phyloP scores from a whole-genome alignment of 2,888 invertebrate genomes.

The Oligia strigilis region DNA sequence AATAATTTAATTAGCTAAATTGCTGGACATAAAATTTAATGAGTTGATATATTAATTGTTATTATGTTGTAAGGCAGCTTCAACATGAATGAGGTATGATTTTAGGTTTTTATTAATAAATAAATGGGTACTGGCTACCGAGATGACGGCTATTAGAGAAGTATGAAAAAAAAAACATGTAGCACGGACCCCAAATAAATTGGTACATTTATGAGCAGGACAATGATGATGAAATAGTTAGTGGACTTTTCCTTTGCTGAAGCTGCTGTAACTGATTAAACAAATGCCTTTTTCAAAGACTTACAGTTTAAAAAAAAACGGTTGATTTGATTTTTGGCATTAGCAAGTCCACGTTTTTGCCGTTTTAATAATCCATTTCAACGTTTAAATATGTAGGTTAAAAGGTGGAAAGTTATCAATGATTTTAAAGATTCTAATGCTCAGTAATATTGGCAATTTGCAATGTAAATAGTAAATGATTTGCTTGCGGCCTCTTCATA shows the following conservation, averaged over 20 bases:
- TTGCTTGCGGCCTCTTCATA: constrained; percentile 44
- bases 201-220: no score
- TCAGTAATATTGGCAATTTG: constrained; percentile 24
- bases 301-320: neutral
- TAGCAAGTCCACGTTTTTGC: neutral
- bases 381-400: neutral
- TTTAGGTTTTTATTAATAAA: constrained; percentile 10
- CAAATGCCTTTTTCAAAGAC: neutral
- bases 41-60: constrained; percentile 66
- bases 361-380: neutral
- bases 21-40: constrained; percentile 59
- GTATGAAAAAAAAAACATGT: neutral
- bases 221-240: neutral
- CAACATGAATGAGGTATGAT: neutral
- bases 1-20: constrained; percentile 63
- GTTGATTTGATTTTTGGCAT: neutral
- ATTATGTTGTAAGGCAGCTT: constrained; percentile 33
- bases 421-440: neutral
- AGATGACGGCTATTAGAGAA: neutral
- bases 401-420: neutral
- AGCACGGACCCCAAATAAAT: no score
- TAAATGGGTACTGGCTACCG: neutral
- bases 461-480: constrained; percentile 3
- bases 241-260: neutral
- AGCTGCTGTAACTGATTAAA: neutral